These are phyloP conservation scores for Styela plicata DNA, from an alignment of 23 tunicate genomes.

Conservation along the genomic window DNA sequence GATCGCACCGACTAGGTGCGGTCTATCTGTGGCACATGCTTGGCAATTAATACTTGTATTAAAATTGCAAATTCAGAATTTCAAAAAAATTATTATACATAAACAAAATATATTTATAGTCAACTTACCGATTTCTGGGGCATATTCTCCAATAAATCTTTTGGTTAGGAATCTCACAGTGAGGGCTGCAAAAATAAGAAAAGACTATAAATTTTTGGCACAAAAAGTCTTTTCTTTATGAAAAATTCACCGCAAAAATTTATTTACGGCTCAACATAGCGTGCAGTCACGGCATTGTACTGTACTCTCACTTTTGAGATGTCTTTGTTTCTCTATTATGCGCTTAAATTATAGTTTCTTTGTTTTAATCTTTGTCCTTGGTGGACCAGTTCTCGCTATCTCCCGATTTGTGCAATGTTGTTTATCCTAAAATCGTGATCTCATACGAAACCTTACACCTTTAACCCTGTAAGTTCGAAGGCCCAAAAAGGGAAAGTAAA, in stretches of 20 bases:
- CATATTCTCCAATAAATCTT: slow-evolving; percentile 33
- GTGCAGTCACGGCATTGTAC: background rate
- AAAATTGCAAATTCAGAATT: background rate
- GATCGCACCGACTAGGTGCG: no score
- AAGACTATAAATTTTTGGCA: background rate
- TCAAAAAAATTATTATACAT: no score
- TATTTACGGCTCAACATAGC: background rate
- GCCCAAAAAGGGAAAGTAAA: background rate
- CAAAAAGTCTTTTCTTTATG: background rate
- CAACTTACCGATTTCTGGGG: slow-evolving; percentile 23
- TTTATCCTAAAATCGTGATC: background rate
- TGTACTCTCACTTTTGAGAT: background rate
- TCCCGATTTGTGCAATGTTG: background rate
- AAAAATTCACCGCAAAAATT: background rate
- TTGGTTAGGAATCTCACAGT: slow-evolving; percentile 23
- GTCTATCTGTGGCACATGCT: no score
- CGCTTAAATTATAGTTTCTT: background rate
- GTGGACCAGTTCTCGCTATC: background rate
- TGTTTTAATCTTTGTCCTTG: background rate
- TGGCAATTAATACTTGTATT: no score
- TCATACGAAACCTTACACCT: background rate
- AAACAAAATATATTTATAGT: no score
- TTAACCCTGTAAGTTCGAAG: background rate
- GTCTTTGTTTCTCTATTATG: background rate
- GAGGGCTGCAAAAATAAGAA: slow-evolving; percentile 22